phyloP scores from a whole-genome alignment of 2,113 vertebrate species.

The Silurus asotus region DNA sequence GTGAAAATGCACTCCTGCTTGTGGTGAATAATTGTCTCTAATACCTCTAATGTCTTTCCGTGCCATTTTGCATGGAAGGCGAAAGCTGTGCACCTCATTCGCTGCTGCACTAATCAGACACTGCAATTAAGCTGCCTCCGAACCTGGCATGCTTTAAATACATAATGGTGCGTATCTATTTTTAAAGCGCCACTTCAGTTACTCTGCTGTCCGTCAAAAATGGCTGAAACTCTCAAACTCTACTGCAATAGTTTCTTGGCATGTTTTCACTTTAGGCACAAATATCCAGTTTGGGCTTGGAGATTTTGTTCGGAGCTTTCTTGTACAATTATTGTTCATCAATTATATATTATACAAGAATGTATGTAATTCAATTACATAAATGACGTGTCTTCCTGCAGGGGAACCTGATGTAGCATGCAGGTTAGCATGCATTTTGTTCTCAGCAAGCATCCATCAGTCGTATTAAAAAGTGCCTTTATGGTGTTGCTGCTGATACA shows the following conservation, averaged over 20 bases:
- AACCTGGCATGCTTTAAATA: conserved; percentile 44
- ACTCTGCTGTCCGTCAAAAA: background rate
- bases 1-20: background rate
- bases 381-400: background rate
- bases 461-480: background rate
- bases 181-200: background rate
- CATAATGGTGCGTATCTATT: background rate
- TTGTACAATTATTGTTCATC: too few species aligned
- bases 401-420: background rate
- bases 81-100: conserved; percentile 61
- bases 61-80: conserved; percentile 53
- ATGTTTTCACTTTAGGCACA: background rate
- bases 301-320: background rate
- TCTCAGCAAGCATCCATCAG: background rate
- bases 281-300: too few species aligned
- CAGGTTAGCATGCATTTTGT: background rate
- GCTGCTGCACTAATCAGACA: conserved; percentile 67
- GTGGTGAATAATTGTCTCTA: background rate
- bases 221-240: background rate
- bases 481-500: background rate
- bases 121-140: conserved; percentile 62
- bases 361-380: background rate
- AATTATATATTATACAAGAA: background rate
- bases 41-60: background rate
- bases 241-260: background rate